Evolutionary conservation across 1,140 invertebrate genomes (phyloP).

Genomic region (Himalopsyche phryganea): DNA sequence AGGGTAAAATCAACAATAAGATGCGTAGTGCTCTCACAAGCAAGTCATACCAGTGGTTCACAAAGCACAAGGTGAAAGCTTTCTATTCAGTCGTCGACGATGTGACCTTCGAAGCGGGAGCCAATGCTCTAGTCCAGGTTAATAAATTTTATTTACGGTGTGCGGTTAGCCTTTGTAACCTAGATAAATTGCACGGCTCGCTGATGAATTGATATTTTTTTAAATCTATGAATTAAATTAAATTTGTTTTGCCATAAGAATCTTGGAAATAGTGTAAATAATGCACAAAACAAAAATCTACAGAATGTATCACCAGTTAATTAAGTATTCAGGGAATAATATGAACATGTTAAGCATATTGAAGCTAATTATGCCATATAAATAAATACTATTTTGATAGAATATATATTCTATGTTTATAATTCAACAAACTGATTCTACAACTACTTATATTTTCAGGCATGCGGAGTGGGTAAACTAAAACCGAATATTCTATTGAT

Average conservation of each 20-base stretch:
- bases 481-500: conserved; percentile 85
- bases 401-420: no score
- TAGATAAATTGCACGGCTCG: no score
- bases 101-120: conserved; percentile 69
- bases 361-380: no score
- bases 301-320: no score
- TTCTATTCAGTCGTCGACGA: conserved; percentile 88
- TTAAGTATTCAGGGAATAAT: no score
- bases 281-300: no score
- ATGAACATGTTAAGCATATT: no score
- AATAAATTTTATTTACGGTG: no score
- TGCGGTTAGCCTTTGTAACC: not conserved
- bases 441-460: conserved; percentile 38
- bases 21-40: conserved; percentile 50
- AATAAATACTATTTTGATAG: no score
- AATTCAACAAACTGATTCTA: no score
- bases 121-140: conserved; percentile 69
- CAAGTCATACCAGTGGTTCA: conserved; percentile 76
- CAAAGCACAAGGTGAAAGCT: conserved; percentile 80
- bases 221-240: not conserved
- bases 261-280: no score
- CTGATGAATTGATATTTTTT: not conserved
- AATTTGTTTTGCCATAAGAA: no score
- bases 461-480: conserved; percentile 84
- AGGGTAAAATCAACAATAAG: conserved; percentile 56